Percentiles rank a stretch among this genome's conserved stretches.
phyloP scores from a whole-genome alignment of 2,888 invertebrate species.

The Hanleya hanleyi region DNA sequence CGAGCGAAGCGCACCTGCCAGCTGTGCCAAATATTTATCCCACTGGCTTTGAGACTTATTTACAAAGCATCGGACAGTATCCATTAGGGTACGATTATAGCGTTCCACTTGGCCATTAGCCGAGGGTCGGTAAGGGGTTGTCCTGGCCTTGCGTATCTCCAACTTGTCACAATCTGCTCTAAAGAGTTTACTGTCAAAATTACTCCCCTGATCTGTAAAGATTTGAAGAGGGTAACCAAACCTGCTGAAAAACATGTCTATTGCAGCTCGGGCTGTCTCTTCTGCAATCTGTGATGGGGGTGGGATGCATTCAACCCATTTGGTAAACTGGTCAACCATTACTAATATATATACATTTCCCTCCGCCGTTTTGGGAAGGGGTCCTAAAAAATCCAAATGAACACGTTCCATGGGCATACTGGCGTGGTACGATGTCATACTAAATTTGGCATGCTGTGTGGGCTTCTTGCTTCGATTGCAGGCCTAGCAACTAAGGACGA shows the following conservation, averaged over 20 bases:
- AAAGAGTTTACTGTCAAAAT: constrained; percentile 16
- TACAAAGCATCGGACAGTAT: neutral
- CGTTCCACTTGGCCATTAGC: neutral
- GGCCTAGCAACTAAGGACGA: neutral
- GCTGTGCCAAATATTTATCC: neutral
- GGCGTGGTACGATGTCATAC: neutral
- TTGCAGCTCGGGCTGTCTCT: neutral
- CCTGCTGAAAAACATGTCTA: constrained; percentile 1
- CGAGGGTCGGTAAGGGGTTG: constrained; percentile 12
- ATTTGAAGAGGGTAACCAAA: constrained; percentile 9
- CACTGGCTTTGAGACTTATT: too few species aligned
- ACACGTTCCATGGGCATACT: too few species aligned
- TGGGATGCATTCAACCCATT: constrained; percentile 3
- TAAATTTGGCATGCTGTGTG: neutral
- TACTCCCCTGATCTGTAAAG: constrained; percentile 15
- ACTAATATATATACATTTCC: too few species aligned
- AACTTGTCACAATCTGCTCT: constrained; percentile 10
- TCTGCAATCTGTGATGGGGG: neutral
- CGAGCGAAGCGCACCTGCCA: neutral
- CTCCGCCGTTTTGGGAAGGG: neutral
- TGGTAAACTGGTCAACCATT: too few species aligned
- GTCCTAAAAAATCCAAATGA: neutral
- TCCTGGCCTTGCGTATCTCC: constrained; percentile 12
- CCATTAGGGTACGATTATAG: neutral
- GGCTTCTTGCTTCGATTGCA: neutral